Evolutionary conservation across 2,113 vertebrate species (phyloP).

Genomic region (Gobio gobio): DNA sequence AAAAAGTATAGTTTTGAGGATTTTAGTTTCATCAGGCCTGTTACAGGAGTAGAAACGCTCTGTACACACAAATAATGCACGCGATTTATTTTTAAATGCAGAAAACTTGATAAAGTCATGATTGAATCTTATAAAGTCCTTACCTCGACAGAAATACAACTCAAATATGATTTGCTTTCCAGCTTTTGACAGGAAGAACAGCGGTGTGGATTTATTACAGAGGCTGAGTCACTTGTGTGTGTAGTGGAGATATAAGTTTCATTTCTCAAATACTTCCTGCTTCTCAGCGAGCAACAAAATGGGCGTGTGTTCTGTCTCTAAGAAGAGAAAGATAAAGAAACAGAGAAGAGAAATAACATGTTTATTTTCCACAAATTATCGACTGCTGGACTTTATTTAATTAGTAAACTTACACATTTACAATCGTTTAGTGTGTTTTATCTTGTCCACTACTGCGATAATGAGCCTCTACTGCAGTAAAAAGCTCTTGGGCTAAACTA

Average conservation of each 20-base stretch:
- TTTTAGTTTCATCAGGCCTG: too few species aligned
- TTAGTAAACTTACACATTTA: conserved; percentile 22
- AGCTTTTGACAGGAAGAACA: neutral
- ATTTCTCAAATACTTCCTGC: neutral
- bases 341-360: too few species aligned
- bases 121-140: neutral
- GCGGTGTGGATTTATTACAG: neutral
- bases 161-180: neutral
- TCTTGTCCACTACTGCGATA: too few species aligned
- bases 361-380: too few species aligned
- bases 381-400: conserved; percentile 25
- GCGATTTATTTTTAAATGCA: too few species aligned
- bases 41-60: too few species aligned
- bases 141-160: neutral
- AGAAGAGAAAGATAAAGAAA: too few species aligned
- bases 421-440: too few species aligned
- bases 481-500: too few species aligned
- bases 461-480: too few species aligned
- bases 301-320: neutral
- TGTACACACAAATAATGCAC: too few species aligned
- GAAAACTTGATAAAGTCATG: neutral
- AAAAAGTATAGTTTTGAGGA: too few species aligned
- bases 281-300: neutral
- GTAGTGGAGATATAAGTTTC: neutral
- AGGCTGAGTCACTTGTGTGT: neutral